Evolutionary conservation across 2,888 invertebrate species (phyloP), one percentile per base, ranked within the genome.

Genomic region (Dilophus febrilis): DNA sequence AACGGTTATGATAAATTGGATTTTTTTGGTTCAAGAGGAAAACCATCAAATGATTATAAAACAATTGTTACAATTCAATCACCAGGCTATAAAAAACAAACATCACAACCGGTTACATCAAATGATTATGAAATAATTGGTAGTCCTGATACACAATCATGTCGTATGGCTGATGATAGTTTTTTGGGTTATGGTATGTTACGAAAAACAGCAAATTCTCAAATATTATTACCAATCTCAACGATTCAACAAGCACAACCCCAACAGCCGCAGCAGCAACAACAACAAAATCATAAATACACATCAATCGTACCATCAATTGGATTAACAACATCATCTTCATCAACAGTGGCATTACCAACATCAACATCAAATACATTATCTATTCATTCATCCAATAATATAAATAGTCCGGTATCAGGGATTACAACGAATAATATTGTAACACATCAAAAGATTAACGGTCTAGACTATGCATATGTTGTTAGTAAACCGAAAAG

Each of bases 401-500:
- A 37, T 30, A 48, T 49, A 14, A 37, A 37, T 14, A 44, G 42
- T 14, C 44, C 49, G 19, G 40, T 43, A 18, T 29, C 37, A 17
- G 16, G 18, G 4, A 16, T 17, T 44, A 40, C 35, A 8, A 31
- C 26, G 10, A 38, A 41, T 37, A 41, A 38, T 37, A 14, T 38
- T n/a, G 14, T 80, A 28, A 71, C 69, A 52, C 81, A 82, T 55
- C 75, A 74, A 53, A 72, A 70, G 50, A 76, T 75, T 49, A 84
- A 83, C 55, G 77, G 83, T 40, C 73, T 75, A 45, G 81, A 81
- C 52, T 86, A 86, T 64, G 83, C 85, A 45, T 70, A 84, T 53
- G 78, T 86, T 42, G 78, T 86, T 42, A 83, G 83, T 56, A 85
- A 85, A 62, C 78, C 84, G 54, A 85, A 85, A 71, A 71, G 77